Percentiles rank a stretch among this genome's conserved stretches.
Conservation (phyloP, 1,140 invertebrate genomes). For the Euschistus heros region DNA sequence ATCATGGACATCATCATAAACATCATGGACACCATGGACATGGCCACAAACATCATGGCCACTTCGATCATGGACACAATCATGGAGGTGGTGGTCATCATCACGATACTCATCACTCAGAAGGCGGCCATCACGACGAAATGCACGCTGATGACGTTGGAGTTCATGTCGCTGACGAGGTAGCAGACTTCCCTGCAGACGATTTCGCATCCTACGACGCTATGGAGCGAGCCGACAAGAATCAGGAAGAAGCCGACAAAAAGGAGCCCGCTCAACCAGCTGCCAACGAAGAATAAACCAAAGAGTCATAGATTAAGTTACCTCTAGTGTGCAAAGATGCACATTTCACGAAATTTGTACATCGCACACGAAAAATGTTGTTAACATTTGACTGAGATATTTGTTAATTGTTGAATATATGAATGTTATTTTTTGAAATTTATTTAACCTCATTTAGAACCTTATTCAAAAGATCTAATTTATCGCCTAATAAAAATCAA, state of each 20-base stretch:
- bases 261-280: not conserved
- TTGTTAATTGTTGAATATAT: no score
- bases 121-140: not conserved
- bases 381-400: no score
- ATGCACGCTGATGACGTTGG: not conserved
- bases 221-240: not conserved
- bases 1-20: conserved; percentile 3
- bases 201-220: conserved; percentile 5
- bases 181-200: not conserved
- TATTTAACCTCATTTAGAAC: no score
- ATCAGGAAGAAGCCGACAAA: not conserved
- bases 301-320: not conserved
- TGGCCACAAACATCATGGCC: conserved; percentile 2
- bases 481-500: no score
- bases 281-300: conserved; percentile 4
- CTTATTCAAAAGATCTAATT: no score
- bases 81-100: not conserved
- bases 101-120: no score
- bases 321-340: no score
- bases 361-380: no score
- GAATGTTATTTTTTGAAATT: no score
- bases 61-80: not conserved
- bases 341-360: no score
- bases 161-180: not conserved
- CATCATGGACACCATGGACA: conserved; percentile 1